These are phyloP conservation scores for Catagonus wagneri DNA, from an alignment of 2,113 vertebrate species.

Conservation along the genomic window DNA sequence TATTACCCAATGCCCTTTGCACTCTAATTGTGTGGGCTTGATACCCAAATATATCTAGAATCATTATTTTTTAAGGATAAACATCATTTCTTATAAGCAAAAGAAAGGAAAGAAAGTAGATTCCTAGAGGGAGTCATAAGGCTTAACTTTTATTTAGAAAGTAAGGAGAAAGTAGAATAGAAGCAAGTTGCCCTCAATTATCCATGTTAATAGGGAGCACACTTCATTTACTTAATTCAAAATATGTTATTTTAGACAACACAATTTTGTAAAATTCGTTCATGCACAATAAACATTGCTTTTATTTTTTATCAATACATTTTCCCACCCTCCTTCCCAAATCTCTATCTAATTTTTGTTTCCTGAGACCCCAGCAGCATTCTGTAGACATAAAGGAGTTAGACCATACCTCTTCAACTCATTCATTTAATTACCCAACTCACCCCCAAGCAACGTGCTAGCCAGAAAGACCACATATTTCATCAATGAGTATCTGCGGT, in stretches of 20 bases:
- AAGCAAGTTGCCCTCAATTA: not conserved
- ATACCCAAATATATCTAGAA: not conserved
- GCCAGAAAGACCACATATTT: slow-evolving; percentile 73
- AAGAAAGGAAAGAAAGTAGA: slow-evolving; percentile 3
- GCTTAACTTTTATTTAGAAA: slow-evolving; percentile 50
- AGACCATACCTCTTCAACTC: slow-evolving; percentile 5
- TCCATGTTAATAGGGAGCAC: not conserved
- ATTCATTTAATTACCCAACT: slow-evolving; percentile 59
- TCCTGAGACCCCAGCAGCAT: not conserved
- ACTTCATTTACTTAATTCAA: slow-evolving; percentile 2
- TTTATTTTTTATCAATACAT: slow-evolving; percentile 28
- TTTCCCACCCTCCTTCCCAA: not conserved
- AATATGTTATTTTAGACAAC: not conserved
- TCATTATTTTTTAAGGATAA: not conserved
- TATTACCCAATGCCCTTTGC: not conserved
- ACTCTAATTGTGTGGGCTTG: not conserved
- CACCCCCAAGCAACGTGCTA: slow-evolving; percentile 37
- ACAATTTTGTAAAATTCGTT: slow-evolving; percentile 8
- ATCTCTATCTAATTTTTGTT: not conserved
- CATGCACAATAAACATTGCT: not conserved
- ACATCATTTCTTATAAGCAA: not conserved
- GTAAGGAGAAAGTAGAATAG: not conserved
- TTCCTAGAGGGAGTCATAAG: not conserved
- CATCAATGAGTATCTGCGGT: slow-evolving; percentile 24
- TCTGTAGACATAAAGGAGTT: not conserved